phyloP scores from a whole-genome alignment of 2,797 vertebrate genomes.

The Neoniphon sammara region DNA sequence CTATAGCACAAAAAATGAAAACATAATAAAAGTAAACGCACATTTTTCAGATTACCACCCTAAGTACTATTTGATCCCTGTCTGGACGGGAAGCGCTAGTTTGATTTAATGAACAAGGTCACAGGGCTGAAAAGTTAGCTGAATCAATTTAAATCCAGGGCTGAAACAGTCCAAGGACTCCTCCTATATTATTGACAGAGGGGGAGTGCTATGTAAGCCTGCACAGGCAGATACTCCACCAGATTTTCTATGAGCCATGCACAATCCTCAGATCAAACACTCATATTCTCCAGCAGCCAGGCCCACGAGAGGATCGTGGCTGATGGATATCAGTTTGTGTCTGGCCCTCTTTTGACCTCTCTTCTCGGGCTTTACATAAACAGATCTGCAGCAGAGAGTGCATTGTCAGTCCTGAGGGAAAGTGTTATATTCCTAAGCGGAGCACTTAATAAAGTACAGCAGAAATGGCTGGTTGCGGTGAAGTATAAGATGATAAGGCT shows the following conservation, averaged over 20 bases:
- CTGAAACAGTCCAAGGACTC: slow-evolving; percentile 2
- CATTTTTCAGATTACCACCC: no score
- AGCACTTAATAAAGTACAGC: neutral
- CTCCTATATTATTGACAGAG: neutral
- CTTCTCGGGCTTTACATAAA: slow-evolving; percentile 23
- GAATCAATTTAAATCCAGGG: neutral
- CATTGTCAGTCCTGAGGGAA: slow-evolving; percentile 1
- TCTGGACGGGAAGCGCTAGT: neutral
- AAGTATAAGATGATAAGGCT: slow-evolving; percentile 27
- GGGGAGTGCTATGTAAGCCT: neutral
- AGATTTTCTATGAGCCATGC: neutral
- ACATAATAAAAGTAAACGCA: no score
- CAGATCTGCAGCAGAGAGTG: slow-evolving; percentile 5
- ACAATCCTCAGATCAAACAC: slow-evolving; percentile 12
- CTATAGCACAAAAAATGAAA: no score
- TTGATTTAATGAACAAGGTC: neutral
- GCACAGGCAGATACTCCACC: neutral
- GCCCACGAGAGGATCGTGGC: slow-evolving; percentile 9
- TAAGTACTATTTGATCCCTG: neutral
- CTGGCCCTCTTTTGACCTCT: slow-evolving; percentile 49
- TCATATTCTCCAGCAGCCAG: slow-evolving; percentile 13
- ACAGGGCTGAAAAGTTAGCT: neutral
- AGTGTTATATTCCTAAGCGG: neutral
- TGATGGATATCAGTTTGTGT: slow-evolving; percentile 45
- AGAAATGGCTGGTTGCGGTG: neutral